Base-by-base conservation (phyloP, 1,140 invertebrate species). In the Drosophila nannoptera region DNA sequence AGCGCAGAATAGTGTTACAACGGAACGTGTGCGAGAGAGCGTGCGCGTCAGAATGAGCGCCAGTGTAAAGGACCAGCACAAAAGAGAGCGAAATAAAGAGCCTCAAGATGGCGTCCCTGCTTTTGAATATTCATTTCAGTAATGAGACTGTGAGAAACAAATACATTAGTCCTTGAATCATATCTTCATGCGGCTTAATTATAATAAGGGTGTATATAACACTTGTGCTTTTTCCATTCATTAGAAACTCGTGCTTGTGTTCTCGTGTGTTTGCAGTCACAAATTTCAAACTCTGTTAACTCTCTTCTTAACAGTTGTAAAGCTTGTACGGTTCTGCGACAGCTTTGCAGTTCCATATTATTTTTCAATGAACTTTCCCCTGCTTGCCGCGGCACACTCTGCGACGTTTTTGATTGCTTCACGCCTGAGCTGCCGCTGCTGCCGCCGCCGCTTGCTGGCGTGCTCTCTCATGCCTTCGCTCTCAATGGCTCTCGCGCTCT, bases 361-460 rank as follows among this genome's bases (percentile, higher is more conserved):
- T 55, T 55, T 42, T 43, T 55, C 53, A 55, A 45, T 56, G 54
- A 33, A 56, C 38, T 56, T 56, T 45, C 54, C 31, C 40, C 40
- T 9, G 53, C 53, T 16, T 5, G 14, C 29, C 7, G 29, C 12
- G 22, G 29, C 38, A 6, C 29, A 14, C 38, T 45, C 38, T 9
- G 14, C 2, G 2, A 11, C 31, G 9, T 4, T 16, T 33, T 7
- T 22, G 16, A 49, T 14, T 45, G 31, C 38, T 59, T 59, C 42
- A 66, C 54, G 63, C 68, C 40, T 71, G 54, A 54, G 16, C 43
- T 56, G 45, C 59, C 16, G 38, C 42, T 22, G 40, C 31, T 11
- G 16, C 31, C 50, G 49, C 48, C 36, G 33, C 32, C 11, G 45
- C 35, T 12, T 36, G n/a, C n/a, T n/a, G n/a, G n/a, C n/a, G n/a